These are phyloP conservation scores for Eufriesea mexicana DNA, from an alignment of 1,140 invertebrate species.

Conservation along the genomic window DNA sequence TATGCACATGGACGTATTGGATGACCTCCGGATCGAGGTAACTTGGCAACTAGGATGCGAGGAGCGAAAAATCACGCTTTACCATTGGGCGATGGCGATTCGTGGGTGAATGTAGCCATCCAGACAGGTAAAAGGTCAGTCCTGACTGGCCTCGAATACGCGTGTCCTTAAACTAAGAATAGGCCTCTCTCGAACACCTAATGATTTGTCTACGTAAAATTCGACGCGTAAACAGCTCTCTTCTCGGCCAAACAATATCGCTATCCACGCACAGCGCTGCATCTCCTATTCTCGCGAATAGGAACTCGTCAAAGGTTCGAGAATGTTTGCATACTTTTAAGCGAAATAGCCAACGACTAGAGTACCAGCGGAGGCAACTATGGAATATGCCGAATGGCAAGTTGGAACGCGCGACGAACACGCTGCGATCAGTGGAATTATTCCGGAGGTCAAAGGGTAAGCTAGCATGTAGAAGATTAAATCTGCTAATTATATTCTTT, in stretches of 20 bases:
- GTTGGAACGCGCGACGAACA: no score
- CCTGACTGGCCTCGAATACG: not conserved
- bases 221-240: not conserved
- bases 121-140: conserved; percentile 7
- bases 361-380: not conserved
- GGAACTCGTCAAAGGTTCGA: no score
- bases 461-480: conserved; percentile 56
- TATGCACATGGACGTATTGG: not conserved
- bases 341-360: no score
- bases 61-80: not conserved
- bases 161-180: conserved; percentile 32
- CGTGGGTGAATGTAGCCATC: not conserved
- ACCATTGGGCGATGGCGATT: not conserved
- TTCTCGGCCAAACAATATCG: not conserved
- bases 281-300: no score
- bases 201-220: conserved; percentile 17
- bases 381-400: conserved; percentile 4
- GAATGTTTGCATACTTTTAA: not conserved
- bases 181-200: not conserved
- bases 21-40: not conserved
- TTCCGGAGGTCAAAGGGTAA: conserved; percentile 72
- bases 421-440: conserved; percentile 71
- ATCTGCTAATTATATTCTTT: conserved; percentile 70
- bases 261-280: no score
- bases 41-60: not conserved